Base-by-base conservation (phyloP, 1,140 invertebrate genomes). In the Lycorma delicatula region DNA sequence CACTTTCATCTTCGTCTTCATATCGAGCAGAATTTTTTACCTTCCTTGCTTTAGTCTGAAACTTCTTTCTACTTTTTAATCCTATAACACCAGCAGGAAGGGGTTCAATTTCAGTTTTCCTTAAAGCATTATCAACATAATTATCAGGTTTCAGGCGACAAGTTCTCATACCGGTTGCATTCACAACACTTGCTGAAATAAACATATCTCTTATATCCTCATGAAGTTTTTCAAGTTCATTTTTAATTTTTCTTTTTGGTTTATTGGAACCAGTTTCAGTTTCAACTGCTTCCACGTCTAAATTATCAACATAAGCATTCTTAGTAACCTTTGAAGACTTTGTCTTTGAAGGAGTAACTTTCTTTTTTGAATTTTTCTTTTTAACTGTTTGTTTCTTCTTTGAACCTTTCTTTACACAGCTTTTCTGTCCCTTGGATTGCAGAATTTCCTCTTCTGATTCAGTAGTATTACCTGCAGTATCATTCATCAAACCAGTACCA, bases 181-280 rank as follows among this genome's bases (percentile, higher is more conserved):
- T 68, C n/a, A 82, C 66, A 1, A 82, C 76, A 23, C 77, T 81
- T 60, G 82, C 75, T 56, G 75, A 75, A 36, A 83, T 80, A 63
- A 83, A 84, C 78, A 83, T 83, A 59, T 84, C 81, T 58, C 78
- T 74, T 34, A 85, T 79, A 63, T 85, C 82, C 59, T 82, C 79
- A 41, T 84, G 82, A 7, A 85, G 70, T 64, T 75, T 74, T 60
- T 81, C 75, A 34, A 86, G 64, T 61, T 83, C 82, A 57, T 71
- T 72, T 57, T 68, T 66, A 46, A 71, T 64, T 46, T 67, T 68
- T 20, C 36, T 57, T 46, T 63, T 64, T 54, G 51, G 60, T 67
- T 66, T 58, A n/a, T n/a, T n/a, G n/a, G n/a, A n/a, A n/a, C n/a
- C n/a, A 59, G 47, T 41, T 22, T 38, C 18, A 13, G 3, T 38